Percentiles rank a stretch among this genome's conserved stretches.
Evolutionary conservation across 2,113 vertebrate species (phyloP).

Genomic region (Charina bottae): DNA sequence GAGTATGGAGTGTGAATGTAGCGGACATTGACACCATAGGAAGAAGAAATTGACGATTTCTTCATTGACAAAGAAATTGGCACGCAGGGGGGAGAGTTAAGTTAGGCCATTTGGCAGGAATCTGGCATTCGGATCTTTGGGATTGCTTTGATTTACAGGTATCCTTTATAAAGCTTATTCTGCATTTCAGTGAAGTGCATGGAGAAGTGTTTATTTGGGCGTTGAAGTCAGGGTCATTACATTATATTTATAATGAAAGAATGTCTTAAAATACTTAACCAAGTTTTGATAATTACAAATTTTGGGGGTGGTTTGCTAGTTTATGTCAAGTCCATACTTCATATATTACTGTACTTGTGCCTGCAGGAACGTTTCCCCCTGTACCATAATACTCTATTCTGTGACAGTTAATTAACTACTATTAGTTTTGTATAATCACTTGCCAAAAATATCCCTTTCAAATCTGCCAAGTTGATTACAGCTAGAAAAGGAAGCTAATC

Average conservation of each 20-base stretch:
- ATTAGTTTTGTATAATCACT: conserved; percentile 3
- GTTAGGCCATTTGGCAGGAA: too few relatives aligned
- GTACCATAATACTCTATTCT: neutral
- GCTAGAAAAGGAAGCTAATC: conserved; percentile 26
- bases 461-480: conserved; percentile 23
- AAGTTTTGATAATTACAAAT: neutral
- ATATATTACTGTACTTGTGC: neutral
- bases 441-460: conserved; percentile 30
- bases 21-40: too few relatives aligned
- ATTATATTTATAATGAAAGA: neutral
- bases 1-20: too few relatives aligned
- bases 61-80: too few relatives aligned
- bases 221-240: too few relatives aligned
- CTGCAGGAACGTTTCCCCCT: neutral
- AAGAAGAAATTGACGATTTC: too few relatives aligned
- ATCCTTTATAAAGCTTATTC: too few relatives aligned
- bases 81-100: too few relatives aligned
- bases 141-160: too few relatives aligned
- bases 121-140: too few relatives aligned
- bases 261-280: neutral
- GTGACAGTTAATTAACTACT: conserved; percentile 8
- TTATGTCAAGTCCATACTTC: neutral
- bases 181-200: too few relatives aligned
- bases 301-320: neutral
- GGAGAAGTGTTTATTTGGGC: too few relatives aligned